Evolutionary conservation across 2,113 vertebrate genomes (phyloP), one percentile per base, ranked within the genome.

Genomic region (Vanacampus margaritifer): DNA sequence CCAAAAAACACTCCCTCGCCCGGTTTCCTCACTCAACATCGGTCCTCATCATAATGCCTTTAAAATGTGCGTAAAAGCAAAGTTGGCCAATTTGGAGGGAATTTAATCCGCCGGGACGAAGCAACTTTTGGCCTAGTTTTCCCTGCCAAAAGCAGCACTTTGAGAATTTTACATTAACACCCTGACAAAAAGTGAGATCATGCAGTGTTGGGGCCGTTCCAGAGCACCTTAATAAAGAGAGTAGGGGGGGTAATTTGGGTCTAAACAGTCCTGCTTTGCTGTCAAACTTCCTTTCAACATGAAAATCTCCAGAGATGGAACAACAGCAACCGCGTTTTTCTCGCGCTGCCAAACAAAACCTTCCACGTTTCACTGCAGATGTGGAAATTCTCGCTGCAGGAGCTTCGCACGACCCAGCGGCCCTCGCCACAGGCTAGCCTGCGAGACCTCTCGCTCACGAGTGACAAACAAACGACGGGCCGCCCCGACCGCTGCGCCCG

Each of bases 151-250:
- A 50, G 0, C 35, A 79, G 81, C 67, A 72, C 66, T 76, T 86
- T 54, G 67, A 71, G 72, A 80, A 80, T 78, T 79, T 84, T 61
- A 70, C 60, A n/a, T 51, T 76, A 32, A 57, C 54, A 57, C 54
- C 75, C 78, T 87, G 82, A 86, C 80, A 72, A 0, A 2, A 65
- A 64, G 83, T 90, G 84, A 91, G 82, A 82, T 90, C 85, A 89
- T 86, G 63, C 68, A 51, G 60, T 69, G 36, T 28, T 66, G 85
- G 77, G 83, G 72, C 79, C 81, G 68, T 65, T 32, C 70, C 11
- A 45, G 79, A 81, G 64, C 24, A 67, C 28, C 28, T 56, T 63
- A 3, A 28, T 45, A 12, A 5, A 4, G 73, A 64, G 71, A 48
- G 8, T 10, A 62, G 64, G 17, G 10, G 51, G 67, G 66, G 51